Evolutionary conservation across 2,888 invertebrate species (phyloP).

Genomic region (Dione juno): DNA sequence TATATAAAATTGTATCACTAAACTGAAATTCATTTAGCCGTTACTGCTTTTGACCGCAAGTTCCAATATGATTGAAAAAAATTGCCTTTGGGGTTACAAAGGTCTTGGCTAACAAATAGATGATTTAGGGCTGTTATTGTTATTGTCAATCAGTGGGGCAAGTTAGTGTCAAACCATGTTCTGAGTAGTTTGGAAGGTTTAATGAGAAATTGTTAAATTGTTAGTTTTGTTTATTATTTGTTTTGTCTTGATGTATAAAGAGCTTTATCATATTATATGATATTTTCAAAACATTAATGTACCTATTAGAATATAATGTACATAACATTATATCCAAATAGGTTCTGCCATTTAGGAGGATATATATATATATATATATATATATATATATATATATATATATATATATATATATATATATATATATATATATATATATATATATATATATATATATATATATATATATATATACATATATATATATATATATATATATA

Average conservation of each 20-base stretch:
- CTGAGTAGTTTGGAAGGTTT: slow-evolving; percentile 6
- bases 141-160: slow-evolving; percentile 46
- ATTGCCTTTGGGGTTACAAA: slow-evolving; percentile 35
- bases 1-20: not conserved
- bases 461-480: too few relatives aligned
- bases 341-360: too few relatives aligned
- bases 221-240: not conserved
- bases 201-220: not conserved
- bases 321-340: too few relatives aligned
- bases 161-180: slow-evolving; percentile 46
- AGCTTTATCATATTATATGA: too few relatives aligned
- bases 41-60: slow-evolving; percentile 30
- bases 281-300: too few relatives aligned
- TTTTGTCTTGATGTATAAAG: not conserved
- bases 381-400: too few relatives aligned
- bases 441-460: too few relatives aligned
- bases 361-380: too few relatives aligned
- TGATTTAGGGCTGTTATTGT: slow-evolving; percentile 60
- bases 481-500: too few relatives aligned
- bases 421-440: too few relatives aligned
- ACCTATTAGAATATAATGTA: too few relatives aligned
- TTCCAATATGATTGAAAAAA: slow-evolving; percentile 32
- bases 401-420: too few relatives aligned
- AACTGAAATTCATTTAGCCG: slow-evolving; percentile 4
- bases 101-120: slow-evolving; percentile 60